These are phyloP conservation scores for Zeuzera pyrina DNA, from an alignment of 2,888 invertebrate genomes.

Conservation along the genomic window DNA sequence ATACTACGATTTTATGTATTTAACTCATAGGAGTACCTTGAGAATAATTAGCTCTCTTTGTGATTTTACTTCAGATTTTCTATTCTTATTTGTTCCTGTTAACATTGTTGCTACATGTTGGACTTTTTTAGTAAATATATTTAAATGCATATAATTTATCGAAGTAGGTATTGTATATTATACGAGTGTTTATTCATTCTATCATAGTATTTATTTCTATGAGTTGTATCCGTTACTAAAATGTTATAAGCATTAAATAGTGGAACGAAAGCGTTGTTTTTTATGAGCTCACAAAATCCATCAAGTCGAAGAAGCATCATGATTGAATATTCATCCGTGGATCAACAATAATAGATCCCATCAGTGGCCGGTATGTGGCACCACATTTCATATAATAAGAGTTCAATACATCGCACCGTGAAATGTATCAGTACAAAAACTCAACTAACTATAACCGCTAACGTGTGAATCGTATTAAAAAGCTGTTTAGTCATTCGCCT, in stretches of 20 bases:
- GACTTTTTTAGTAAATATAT: too few relatives aligned
- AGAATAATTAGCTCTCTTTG: slow-evolving; percentile 52
- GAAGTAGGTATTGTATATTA: too few relatives aligned
- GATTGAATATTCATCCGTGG: slow-evolving; percentile 71
- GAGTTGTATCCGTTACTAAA: too few relatives aligned
- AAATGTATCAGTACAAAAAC: slow-evolving; percentile 70
- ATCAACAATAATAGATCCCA: slow-evolving; percentile 70
- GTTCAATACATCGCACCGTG: slow-evolving; percentile 69
- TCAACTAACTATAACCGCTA: slow-evolving; percentile 70
- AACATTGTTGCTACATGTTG: too few relatives aligned
- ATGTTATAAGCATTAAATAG: slow-evolving; percentile 12
- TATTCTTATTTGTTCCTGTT: slow-evolving; percentile 24
- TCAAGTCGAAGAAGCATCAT: slow-evolving; percentile 51
- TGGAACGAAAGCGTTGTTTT: slow-evolving; percentile 40
- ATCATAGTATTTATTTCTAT: too few relatives aligned
- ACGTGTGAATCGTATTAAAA: slow-evolving; percentile 74
- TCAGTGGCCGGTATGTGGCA: slow-evolving; percentile 66
- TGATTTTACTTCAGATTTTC: slow-evolving; percentile 18
- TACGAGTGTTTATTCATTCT: too few relatives aligned
- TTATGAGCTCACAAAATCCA: slow-evolving; percentile 38
- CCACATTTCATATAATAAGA: slow-evolving; percentile 71
- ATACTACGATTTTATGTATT: slow-evolving; percentile 56
- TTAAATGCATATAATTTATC: too few relatives aligned
- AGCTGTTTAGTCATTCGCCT: slow-evolving; percentile 69
- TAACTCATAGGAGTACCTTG: slow-evolving; percentile 46